phyloP scores from a whole-genome alignment of 2,797 vertebrate genomes.

The Myripristis murdjan region DNA sequence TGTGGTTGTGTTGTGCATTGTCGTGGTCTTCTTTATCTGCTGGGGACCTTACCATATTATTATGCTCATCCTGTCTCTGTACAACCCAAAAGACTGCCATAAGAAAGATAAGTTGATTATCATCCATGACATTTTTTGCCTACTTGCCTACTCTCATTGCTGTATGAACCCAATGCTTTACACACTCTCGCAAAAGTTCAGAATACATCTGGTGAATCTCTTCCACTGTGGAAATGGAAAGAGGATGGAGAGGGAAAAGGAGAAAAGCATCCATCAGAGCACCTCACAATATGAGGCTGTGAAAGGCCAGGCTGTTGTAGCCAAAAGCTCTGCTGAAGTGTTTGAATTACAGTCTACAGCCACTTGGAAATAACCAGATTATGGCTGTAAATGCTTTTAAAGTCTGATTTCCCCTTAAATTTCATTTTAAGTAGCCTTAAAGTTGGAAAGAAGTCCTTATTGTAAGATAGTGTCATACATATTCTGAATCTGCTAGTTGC shows the following conservation, averaged over 20 bases:
- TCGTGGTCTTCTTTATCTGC: constrained; percentile 79
- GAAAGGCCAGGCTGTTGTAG: neutral
- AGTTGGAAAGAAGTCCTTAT: too few relatives aligned
- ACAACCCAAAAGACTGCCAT: neutral
- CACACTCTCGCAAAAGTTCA: constrained; percentile 68
- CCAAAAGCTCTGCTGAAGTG: neutral
- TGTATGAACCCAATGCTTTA: constrained; percentile 83
- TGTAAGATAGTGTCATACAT: too few relatives aligned
- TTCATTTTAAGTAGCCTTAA: too few relatives aligned
- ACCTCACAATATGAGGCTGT: constrained; percentile 22
- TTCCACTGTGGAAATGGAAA: constrained; percentile 33
- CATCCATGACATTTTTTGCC: constrained; percentile 31
- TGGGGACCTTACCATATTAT: constrained; percentile 80
- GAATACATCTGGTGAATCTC: constrained; percentile 58
- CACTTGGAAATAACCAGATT: too few relatives aligned
- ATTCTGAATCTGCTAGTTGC: too few relatives aligned
- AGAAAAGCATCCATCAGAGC: constrained; percentile 1
- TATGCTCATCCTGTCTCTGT: constrained; percentile 37
- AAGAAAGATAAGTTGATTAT: accelerated
- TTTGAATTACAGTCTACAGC: constrained; percentile 10
- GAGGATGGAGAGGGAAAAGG: neutral
- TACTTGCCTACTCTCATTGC: constrained; percentile 83
- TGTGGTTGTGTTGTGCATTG: constrained; percentile 71
- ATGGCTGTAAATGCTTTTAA: neutral
- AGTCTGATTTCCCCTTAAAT: too few relatives aligned